Conservation (phyloP, 2,113 vertebrate species). For the Brienomyrus longianalis region DNA sequence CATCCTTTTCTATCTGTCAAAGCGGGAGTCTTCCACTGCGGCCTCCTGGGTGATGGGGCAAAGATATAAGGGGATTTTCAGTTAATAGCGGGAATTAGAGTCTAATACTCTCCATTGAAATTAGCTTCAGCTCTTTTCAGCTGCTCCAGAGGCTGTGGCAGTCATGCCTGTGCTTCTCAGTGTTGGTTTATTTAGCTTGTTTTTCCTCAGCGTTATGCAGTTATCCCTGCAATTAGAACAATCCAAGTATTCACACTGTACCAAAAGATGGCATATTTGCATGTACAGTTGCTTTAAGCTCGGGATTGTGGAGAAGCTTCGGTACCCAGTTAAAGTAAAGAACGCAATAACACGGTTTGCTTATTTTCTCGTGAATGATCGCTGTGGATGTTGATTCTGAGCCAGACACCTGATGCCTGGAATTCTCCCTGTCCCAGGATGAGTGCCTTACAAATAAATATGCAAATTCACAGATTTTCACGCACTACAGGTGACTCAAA, state of each 20-base stretch:
- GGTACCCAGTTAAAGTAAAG: conserved; percentile 1
- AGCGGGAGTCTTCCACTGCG: conserved; percentile 21
- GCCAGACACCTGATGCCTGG: background rate
- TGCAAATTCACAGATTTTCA: background rate
- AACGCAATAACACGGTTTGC: background rate
- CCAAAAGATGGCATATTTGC: background rate
- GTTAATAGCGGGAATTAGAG: conserved; percentile 43
- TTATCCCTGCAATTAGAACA: background rate
- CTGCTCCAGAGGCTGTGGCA: background rate
- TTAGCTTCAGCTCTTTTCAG: conserved; percentile 3
- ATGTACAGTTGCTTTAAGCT: background rate
- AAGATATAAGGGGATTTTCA: conserved; percentile 34
- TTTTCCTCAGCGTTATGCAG: background rate
- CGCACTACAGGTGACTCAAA: background rate
- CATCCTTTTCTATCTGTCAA: conserved; percentile 29
- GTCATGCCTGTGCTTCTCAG: background rate
- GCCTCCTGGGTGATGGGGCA: conserved; percentile 19
- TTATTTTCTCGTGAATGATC: background rate
- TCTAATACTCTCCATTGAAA: conserved; percentile 42
- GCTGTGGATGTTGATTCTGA: background rate
- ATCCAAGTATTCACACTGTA: background rate
- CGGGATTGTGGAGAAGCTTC: background rate
- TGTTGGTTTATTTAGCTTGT: background rate
- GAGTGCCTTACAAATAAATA: background rate
- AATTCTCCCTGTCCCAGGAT: background rate